Evolutionary conservation across 2,113 vertebrate species (phyloP), one percentile per base, ranked within the genome.

Genomic region (Isurus oxyrinchus): DNA sequence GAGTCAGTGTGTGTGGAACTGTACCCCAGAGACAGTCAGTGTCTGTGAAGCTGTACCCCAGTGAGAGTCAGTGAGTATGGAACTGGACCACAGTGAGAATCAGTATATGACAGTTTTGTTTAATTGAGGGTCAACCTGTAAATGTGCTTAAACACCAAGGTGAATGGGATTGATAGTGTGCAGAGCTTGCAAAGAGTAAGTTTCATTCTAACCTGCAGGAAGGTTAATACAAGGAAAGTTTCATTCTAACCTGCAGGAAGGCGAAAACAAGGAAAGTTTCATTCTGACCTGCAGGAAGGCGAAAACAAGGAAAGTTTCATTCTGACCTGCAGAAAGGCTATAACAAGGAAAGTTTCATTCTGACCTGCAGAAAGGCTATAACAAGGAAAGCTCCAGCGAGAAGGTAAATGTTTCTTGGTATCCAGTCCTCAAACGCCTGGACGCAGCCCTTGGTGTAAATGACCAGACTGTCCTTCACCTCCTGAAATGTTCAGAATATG

Each of bases 381-480:
- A 98, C 98, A 0, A 99, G 97, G 96, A 99, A 99, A 96, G 98
- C 97, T 0, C 98, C 98, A 0, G 99, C 99, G 94, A 99, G 98
- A 0, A 99, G 98, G 97, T 99, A 99, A 72, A 99, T 98, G 88
- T 99, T 99, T 14, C 98, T 97, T 0, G 99, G 99, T 23, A 99
- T 97, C 99, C 99, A 99, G 76, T 98, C 98, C 97, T 99, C 99
- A 96, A 99, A 96, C 0, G 99, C 99, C 3, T 97, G 67, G 40
- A 99, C 99, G 94, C 99, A 99, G 21, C 99, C 99, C 97, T 98
- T 99, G 0, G 97, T 97, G 97, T 98, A 99, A 96, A 99, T 99
- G 8, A 97, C 96, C 35, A 23, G 35, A 21, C 61, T 40, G 31
- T 94, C 5, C 5, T 94, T 3, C 16, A 23, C 1, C 59, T n/a